Evolutionary conservation across 2,888 invertebrate genomes (phyloP).

Genomic region (Epirrita christyi): DNA sequence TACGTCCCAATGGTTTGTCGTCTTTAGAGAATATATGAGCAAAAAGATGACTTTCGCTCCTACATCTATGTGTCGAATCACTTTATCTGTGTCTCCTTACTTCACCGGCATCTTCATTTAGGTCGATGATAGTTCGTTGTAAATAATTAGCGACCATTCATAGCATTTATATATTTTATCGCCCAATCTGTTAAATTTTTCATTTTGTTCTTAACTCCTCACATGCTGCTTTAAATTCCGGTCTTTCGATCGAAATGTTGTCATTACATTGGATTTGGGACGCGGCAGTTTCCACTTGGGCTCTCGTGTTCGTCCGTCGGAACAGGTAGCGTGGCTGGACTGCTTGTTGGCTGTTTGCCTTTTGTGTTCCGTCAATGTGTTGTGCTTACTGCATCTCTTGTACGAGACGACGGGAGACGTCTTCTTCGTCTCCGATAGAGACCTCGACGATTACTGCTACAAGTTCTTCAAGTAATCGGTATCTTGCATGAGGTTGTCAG

Average conservation of each 20-base stretch:
- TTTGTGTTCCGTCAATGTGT: conserved; percentile 87
- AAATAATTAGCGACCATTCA: conserved; percentile 32
- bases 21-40: conserved; percentile 75
- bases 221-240: conserved; percentile 79
- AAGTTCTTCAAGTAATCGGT: conserved; percentile 57
- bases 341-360: conserved; percentile 88
- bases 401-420: conserved; percentile 67
- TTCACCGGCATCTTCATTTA: conserved; percentile 73
- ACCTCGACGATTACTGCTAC: conserved; percentile 70
- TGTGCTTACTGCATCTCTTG: conserved; percentile 87
- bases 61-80: conserved; percentile 76
- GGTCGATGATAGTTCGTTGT: conserved; percentile 44
- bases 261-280: conserved; percentile 59
- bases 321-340: conserved; percentile 93
- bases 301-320: conserved; percentile 86
- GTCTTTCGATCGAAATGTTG: conserved; percentile 57
- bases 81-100: conserved; percentile 72
- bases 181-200: conserved; percentile 44
- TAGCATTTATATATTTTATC: conserved; percentile 41
- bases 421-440: conserved; percentile 61
- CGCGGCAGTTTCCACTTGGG: conserved; percentile 82
- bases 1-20: conserved; percentile 65
- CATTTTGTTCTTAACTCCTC: conserved; percentile 76
- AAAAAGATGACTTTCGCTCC: conserved; percentile 77
- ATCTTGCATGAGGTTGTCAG: conserved; percentile 45